These are phyloP conservation scores for Bombylius major DNA, from an alignment of 2,888 invertebrate genomes.

Conservation along the genomic window DNA sequence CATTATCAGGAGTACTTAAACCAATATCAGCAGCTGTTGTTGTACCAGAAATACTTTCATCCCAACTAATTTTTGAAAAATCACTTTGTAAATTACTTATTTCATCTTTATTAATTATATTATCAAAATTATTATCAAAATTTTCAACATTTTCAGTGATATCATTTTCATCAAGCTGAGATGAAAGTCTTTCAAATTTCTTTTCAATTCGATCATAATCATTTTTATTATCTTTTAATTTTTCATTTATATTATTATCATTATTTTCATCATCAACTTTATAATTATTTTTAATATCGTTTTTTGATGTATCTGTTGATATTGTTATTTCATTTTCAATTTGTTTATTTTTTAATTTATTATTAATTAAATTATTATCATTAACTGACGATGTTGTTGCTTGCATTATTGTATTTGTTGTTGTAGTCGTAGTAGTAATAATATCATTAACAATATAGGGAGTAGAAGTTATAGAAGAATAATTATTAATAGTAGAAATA, in stretches of 20 bases:
- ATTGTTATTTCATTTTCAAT: not conserved
- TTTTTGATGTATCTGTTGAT: not conserved
- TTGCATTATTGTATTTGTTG: not conserved
- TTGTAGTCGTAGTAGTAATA: not conserved
- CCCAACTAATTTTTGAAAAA: constrained; percentile 37
- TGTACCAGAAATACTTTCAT: constrained; percentile 33
- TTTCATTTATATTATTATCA: not conserved
- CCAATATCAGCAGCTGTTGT: constrained; percentile 31
- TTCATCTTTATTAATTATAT: constrained; percentile 31
- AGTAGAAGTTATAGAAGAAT: not conserved
- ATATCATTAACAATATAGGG: constrained; percentile 1
- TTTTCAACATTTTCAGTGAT: constrained; percentile 22
- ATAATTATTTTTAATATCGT: not conserved
- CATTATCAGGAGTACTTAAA: constrained; percentile 34
- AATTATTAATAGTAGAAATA: constrained; percentile 5
- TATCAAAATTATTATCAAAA: constrained; percentile 30
- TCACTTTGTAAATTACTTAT: constrained; percentile 34
- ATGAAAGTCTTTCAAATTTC: constrained; percentile 32
- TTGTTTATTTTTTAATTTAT: not conserved
- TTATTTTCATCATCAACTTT: not conserved
- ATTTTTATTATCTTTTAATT: constrained; percentile 11
- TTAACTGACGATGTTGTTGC: not conserved
- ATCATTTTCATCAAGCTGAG: constrained; percentile 23
- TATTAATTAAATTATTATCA: not conserved
- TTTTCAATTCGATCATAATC: constrained; percentile 28